A percentile compares a stretch with the other conserved stretches of the same genome.
These are phyloP conservation scores for Verasper variegatus DNA, from an alignment of 2,113 vertebrate species.

Conservation along the genomic window DNA sequence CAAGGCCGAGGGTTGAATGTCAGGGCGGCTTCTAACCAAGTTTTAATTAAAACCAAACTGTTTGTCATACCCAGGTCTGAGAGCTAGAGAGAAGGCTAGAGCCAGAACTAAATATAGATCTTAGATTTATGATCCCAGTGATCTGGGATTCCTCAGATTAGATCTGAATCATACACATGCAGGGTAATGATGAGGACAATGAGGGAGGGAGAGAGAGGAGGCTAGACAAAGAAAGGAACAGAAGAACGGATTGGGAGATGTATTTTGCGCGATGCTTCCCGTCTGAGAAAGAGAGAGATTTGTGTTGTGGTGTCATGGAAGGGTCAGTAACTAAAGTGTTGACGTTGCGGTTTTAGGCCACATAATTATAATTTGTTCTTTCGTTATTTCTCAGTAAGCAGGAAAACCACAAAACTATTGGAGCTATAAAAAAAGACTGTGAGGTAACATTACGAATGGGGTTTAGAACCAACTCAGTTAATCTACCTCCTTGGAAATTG, in stretches of 20 bases:
- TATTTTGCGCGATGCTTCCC: not conserved
- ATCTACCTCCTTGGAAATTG: not conserved
- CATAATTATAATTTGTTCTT: not conserved
- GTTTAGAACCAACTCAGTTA: not conserved
- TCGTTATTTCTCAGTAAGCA: not conserved
- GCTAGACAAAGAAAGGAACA: not conserved
- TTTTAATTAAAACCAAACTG: slow-evolving; percentile 54
- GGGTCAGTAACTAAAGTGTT: slow-evolving; percentile 14
- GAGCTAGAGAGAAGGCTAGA: not conserved
- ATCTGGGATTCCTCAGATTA: slow-evolving; percentile 46
- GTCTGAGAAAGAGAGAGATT: not conserved
- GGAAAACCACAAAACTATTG: not conserved
- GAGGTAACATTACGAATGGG: too few relatives aligned
- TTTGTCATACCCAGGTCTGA: slow-evolving; percentile 21
- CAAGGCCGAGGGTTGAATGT: slow-evolving; percentile 17
- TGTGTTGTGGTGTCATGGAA: slow-evolving; percentile 3
- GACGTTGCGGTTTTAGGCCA: slow-evolving; percentile 6
- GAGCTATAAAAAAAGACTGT: not conserved
- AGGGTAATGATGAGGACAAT: slow-evolving; percentile 11
- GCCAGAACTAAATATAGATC: slow-evolving; percentile 48
- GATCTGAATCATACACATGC: slow-evolving; percentile 44
- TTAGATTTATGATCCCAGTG: slow-evolving; percentile 30
- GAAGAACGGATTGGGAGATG: not conserved
- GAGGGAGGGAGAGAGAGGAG: not conserved
- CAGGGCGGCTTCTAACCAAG: slow-evolving; percentile 14